A percentile compares a stretch with the other conserved stretches of the same genome.
Evolutionary conservation across 2,888 invertebrate genomes (phyloP).

Genomic region (Rhamnusium bicolor): DNA sequence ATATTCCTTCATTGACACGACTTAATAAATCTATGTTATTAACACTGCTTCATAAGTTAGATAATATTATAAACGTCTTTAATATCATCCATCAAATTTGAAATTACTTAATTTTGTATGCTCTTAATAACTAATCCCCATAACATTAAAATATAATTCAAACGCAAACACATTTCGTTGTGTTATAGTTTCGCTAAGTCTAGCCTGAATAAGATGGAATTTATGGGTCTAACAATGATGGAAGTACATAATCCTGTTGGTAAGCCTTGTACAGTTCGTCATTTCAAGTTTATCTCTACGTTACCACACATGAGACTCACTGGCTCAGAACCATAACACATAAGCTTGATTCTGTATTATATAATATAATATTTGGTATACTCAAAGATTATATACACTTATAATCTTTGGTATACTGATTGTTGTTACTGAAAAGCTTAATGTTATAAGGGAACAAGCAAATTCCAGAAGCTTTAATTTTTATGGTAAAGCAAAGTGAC

Average conservation of each 20-base stretch:
- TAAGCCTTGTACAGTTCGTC: slow-evolving; percentile 25
- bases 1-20: too few relatives aligned
- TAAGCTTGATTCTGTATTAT: neutral
- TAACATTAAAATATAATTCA: neutral
- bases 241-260: slow-evolving; percentile 22
- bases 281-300: slow-evolving; percentile 25
- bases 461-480: too few relatives aligned
- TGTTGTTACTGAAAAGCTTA: too few relatives aligned
- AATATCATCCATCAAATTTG: too few relatives aligned
- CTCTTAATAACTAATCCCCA: neutral
- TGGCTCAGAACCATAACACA: slow-evolving; percentile 1
- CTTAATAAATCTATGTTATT: too few relatives aligned
- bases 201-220: neutral
- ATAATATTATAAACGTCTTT: too few relatives aligned
- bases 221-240: slow-evolving; percentile 26
- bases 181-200: neutral
- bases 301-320: slow-evolving; percentile 16
- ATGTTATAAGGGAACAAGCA: too few relatives aligned
- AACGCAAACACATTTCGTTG: slow-evolving; percentile 1
- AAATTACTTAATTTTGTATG: neutral
- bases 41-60: too few relatives aligned
- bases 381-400: too few relatives aligned
- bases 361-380: too few relatives aligned
- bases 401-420: too few relatives aligned
- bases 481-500: too few relatives aligned